Evolutionary conservation across 2,888 invertebrate genomes (phyloP).

Genomic region (Agrotis exclamationis): DNA sequence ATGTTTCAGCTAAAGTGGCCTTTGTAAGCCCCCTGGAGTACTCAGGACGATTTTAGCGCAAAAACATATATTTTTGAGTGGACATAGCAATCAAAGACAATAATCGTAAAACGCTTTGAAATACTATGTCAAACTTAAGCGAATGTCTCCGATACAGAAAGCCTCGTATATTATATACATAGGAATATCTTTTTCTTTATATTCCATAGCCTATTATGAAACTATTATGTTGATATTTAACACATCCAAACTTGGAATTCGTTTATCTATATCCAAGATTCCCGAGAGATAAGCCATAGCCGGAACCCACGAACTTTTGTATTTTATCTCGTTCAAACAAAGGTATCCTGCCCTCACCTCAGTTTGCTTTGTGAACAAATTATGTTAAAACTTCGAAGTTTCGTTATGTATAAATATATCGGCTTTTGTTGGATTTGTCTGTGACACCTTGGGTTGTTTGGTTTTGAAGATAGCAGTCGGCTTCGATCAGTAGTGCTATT

Average conservation of each 20-base stretch:
- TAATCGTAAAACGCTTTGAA: neutral
- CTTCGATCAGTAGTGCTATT: neutral
- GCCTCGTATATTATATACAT: neutral
- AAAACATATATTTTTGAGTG: neutral
- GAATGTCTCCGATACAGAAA: neutral
- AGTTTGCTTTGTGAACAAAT: conserved; percentile 67
- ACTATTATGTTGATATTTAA: conserved; percentile 86
- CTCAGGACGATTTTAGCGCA: neutral
- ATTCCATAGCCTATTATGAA: conserved; percentile 40
- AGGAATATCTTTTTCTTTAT: neutral
- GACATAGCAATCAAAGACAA: neutral
- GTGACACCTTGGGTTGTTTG: conserved; percentile 23
- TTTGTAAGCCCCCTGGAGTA: too few species aligned
- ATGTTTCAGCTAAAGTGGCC: too few species aligned
- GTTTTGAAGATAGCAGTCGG: conserved; percentile 24
- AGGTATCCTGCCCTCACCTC: conserved; percentile 86
- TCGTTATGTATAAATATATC: conserved; percentile 57
- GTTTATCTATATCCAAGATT: conserved; percentile 85
- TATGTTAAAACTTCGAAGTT: conserved; percentile 50
- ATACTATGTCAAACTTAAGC: neutral
- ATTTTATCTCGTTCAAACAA: conserved; percentile 88
- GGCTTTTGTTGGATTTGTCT: conserved; percentile 45
- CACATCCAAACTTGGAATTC: conserved; percentile 85
- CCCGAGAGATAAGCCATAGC: conserved; percentile 82
- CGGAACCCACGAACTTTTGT: conserved; percentile 86